Evolutionary conservation across 2,113 vertebrate species (phyloP).

Genomic region (Pipra filicauda): DNA sequence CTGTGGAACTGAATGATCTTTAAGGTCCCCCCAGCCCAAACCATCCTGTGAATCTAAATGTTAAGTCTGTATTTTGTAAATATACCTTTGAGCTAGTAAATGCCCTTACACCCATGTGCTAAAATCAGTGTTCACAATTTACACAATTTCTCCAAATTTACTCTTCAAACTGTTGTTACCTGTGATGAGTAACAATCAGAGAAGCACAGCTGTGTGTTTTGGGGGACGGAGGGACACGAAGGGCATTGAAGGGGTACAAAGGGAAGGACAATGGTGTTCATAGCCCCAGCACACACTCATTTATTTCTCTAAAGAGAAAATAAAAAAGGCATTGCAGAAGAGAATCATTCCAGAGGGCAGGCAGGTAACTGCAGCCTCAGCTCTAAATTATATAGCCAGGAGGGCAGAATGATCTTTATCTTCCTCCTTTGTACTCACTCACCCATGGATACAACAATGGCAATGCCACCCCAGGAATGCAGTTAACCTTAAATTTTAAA

Average conservation of each 20-base stretch:
- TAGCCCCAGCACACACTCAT: neutral
- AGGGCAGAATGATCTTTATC: neutral
- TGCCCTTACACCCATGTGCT: neutral
- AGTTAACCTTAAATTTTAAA: neutral
- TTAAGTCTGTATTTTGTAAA: neutral
- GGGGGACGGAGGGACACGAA: neutral
- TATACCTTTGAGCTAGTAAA: neutral
- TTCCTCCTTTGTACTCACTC: neutral
- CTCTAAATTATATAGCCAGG: neutral
- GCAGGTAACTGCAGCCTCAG: neutral
- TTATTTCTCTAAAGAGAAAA: neutral
- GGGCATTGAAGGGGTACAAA: neutral
- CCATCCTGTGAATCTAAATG: no score
- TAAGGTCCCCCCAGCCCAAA: neutral
- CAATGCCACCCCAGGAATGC: neutral
- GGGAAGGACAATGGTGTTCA: neutral
- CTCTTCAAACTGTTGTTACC: neutral
- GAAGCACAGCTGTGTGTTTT: fast-evolving
- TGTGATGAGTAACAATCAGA: neutral
- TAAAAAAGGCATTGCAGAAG: neutral
- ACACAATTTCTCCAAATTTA: fast-evolving
- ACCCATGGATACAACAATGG: neutral
- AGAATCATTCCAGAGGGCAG: neutral
- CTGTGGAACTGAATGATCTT: neutral
- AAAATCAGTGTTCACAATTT: neutral